Conservation (phyloP, 2,888 invertebrate genomes). For the Patella caerulea region DNA sequence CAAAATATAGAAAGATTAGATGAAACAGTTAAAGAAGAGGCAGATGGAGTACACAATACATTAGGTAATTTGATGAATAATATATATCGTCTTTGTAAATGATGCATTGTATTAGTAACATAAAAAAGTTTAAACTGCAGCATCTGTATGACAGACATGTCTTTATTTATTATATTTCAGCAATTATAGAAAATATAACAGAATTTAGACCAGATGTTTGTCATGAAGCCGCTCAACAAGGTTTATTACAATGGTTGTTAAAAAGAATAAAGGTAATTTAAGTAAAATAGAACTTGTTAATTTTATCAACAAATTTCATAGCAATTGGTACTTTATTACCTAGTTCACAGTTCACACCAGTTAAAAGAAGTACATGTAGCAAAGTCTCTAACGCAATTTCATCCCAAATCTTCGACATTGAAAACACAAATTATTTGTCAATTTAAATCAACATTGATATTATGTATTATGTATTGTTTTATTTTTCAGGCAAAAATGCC, state of each 20-base stretch:
- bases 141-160: background rate
- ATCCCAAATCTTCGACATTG: too few species aligned
- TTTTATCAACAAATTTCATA: too few species aligned
- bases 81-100: background rate
- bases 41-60: slow-evolving; percentile 96
- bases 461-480: slow-evolving; percentile 3
- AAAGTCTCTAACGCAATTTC: too few species aligned
- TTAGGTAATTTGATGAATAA: slow-evolving; percentile 75
- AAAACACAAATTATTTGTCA: too few species aligned
- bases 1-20: slow-evolving; percentile 95
- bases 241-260: slow-evolving; percentile 91
- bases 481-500: slow-evolving; percentile 81
- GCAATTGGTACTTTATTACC: too few species aligned
- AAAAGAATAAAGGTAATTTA: slow-evolving; percentile 82
- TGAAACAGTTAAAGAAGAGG: slow-evolving; percentile 92
- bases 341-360: too few species aligned
- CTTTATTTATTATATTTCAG: slow-evolving; percentile 70
- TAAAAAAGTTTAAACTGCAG: too few species aligned
- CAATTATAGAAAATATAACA: slow-evolving; percentile 94
- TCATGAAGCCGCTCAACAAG: slow-evolving; percentile 89
- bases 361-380: too few species aligned
- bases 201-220: slow-evolving; percentile 91
- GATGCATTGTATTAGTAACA: background rate
- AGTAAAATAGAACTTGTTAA: too few species aligned
- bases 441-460: background rate